Evolutionary conservation across 2,113 vertebrate genomes (phyloP).

Genomic region (Coptodon bakossiorum): DNA sequence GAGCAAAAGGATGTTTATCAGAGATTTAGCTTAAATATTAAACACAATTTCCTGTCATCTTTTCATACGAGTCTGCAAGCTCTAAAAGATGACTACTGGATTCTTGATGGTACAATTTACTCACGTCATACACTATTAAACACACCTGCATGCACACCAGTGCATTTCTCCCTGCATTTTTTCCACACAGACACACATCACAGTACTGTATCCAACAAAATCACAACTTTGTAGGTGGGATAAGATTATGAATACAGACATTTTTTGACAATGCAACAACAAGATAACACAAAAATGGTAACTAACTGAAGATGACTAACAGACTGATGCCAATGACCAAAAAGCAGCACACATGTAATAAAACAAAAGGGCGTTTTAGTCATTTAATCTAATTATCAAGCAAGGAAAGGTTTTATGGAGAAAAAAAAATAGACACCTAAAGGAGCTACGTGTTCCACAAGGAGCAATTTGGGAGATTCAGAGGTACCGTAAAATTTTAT

Average conservation of each 20-base stretch:
- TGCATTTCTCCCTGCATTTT: neutral
- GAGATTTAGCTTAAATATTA: neutral
- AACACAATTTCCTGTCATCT: neutral
- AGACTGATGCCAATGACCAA: neutral
- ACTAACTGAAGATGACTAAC: neutral
- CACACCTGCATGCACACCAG: neutral
- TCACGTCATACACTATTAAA: neutral
- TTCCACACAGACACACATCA: accelerated
- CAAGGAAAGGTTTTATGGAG: neutral
- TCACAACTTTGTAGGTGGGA: neutral
- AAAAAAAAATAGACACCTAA: neutral
- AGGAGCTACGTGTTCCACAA: neutral
- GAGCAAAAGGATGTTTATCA: neutral
- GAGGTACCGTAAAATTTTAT: neutral
- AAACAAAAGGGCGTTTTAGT: neutral
- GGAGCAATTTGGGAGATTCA: neutral
- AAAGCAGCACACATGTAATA: neutral
- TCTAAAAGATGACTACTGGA: neutral
- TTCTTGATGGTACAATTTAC: neutral
- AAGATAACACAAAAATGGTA: neutral
- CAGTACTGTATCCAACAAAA: neutral
- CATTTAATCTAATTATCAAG: neutral
- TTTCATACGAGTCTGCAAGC: neutral
- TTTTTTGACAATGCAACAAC: neutral
- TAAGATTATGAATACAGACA: neutral